Base-by-base conservation (phyloP, 2,888 invertebrate species). In the Cryptus viduatorius region DNA sequence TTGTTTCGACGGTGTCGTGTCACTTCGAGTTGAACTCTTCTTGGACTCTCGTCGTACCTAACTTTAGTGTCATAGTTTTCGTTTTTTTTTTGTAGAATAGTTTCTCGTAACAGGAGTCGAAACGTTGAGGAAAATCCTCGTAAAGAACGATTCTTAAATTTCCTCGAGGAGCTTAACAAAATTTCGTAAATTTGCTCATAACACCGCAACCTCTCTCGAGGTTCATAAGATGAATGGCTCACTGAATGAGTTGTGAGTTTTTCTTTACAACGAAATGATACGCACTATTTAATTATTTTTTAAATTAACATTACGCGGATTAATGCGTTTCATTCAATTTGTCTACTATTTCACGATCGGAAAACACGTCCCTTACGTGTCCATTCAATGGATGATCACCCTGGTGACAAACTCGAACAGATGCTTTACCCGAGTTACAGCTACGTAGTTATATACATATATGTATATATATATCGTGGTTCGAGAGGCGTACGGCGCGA, bases 181-280 rank as follows among this genome's bases (percentile, higher is more conserved):
- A 82, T 81, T 82, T 68, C 89, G 85, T 82, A 87, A 89, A 89
- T 87, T 88, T 88, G 85, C 88, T 88, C 88, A 88, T 88, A 90
- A 89, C 85, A 84, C 82, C 73, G 72, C 37, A 46, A 31, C 14
- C 42, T 37, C 44, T 7, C 48, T 24, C 24, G 24, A 1, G 24
- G 1, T 24, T 24, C 24, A 3, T 24, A 24, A 24, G 24, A 24
- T 77, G n/a, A n/a, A n/a, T n/a, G n/a, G n/a, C n/a, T n/a, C n/a
- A n/a, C n/a, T n/a, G n/a, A n/a, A n/a, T n/a, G n/a, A n/a, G n/a
- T n/a, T n/a, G n/a, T n/a, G n/a, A n/a, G n/a, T n/a, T n/a, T n/a
- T n/a, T n/a, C n/a, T 37, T 37, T 37, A 5, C 7, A 37, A 7
- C 37, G 37, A 4, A 37, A 24, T 24, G 24, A 1, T 24, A 24